phyloP scores from a whole-genome alignment of 2,888 invertebrate genomes.

The Rhaphigaster nebulosa region DNA sequence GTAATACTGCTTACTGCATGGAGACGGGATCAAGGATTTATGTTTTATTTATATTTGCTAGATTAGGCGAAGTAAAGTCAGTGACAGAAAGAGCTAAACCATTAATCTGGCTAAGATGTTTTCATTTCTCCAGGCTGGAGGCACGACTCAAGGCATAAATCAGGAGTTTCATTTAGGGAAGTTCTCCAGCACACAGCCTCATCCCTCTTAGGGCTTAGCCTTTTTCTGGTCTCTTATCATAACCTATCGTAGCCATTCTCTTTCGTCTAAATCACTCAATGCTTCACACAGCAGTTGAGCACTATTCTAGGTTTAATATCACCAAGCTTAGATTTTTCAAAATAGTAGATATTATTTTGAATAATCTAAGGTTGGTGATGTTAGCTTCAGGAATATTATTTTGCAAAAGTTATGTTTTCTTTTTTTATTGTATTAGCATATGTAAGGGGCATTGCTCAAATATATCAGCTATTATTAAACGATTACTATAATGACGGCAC shows the following conservation, averaged over 20 bases:
- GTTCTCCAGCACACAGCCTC: slow-evolving; percentile 21
- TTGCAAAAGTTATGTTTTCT: too few relatives aligned
- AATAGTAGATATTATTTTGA: not conserved
- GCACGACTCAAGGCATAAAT: not conserved
- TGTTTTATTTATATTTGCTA: slow-evolving; percentile 39
- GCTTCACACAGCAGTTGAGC: not conserved
- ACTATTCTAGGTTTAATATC: not conserved
- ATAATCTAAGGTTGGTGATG: not conserved
- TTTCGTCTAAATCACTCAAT: not conserved
- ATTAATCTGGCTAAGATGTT: slow-evolving; percentile 38
- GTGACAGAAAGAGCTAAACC: slow-evolving; percentile 32
- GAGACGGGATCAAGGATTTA: not conserved
- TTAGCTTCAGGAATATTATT: not conserved
- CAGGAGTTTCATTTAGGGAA: slow-evolving; percentile 33
- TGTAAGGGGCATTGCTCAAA: too few relatives aligned
- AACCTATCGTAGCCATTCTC: not conserved
- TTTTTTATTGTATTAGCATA: too few relatives aligned
- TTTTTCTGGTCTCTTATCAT: not conserved
- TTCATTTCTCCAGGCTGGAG: not conserved
- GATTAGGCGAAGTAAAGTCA: slow-evolving; percentile 24
- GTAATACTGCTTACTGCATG: not conserved
- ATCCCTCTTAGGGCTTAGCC: not conserved
- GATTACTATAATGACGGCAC: too few relatives aligned
- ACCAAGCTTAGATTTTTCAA: not conserved
- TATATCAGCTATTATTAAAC: too few relatives aligned